Conservation (phyloP, 2,888 invertebrate species). For the Zaprionus obscuricornis region DNA sequence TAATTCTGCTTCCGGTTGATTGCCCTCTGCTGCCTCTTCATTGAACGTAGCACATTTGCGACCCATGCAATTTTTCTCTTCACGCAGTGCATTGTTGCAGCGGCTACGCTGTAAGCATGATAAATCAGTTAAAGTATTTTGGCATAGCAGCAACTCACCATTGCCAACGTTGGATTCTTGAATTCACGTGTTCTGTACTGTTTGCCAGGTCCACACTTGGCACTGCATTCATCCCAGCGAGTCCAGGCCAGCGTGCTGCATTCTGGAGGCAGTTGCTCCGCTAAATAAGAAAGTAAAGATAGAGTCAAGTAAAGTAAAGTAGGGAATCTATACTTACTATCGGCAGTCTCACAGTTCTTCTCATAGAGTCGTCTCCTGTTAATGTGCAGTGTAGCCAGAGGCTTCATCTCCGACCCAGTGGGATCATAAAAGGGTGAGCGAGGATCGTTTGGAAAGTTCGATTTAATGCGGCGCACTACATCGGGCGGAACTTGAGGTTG, state of each 20-base stretch:
- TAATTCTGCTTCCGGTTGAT: constrained; percentile 43
- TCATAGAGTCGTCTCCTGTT: constrained; percentile 91
- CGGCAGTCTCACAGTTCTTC: constrained; percentile 87
- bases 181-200: constrained; percentile 81
- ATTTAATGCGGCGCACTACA: constrained; percentile 92
- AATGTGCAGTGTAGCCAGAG: constrained; percentile 93
- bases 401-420: constrained; percentile 90
- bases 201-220: constrained; percentile 84
- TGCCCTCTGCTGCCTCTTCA: constrained; percentile 63
- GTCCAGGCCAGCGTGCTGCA: constrained; percentile 83
- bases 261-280: constrained; percentile 82
- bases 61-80: constrained; percentile 83
- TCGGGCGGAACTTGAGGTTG: constrained; percentile 93
- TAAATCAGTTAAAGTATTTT: not conserved
- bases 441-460: constrained; percentile 92
- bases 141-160: constrained; percentile 20
- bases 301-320: not conserved
- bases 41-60: constrained; percentile 77
- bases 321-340: constrained; percentile 75
- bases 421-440: constrained; percentile 96
- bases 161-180: constrained; percentile 77
- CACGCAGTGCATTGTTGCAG: constrained; percentile 76
- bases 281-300: constrained; percentile 35
- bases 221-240: constrained; percentile 84
- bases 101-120: constrained; percentile 54